A percentile compares a stretch with the other conserved stretches of the same genome.
phyloP scores from a whole-genome alignment of 2,888 invertebrate genomes.

The Amphipyra berbera region DNA sequence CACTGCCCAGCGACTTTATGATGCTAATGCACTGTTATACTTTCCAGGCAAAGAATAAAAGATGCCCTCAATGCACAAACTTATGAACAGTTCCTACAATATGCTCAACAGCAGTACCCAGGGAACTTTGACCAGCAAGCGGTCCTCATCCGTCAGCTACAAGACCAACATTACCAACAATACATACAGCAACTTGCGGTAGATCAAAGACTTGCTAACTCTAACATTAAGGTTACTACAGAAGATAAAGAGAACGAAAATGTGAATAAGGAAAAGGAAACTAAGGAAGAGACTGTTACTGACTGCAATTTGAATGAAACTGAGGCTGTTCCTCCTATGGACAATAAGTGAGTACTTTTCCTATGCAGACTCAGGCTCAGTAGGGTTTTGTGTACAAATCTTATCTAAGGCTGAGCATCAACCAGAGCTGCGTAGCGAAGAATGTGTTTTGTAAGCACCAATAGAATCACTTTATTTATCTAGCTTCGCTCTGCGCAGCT shows the following conservation, averaged over 20 bases:
- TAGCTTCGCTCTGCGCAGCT: no score
- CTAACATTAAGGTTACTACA: slow-evolving; percentile 69
- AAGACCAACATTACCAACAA: slow-evolving; percentile 99
- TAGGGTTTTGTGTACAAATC: no score
- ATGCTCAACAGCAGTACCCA: slow-evolving; percentile 98
- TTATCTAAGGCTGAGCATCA: no score
- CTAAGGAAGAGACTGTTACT: slow-evolving; percentile 63
- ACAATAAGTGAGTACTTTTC: slow-evolving; percentile 77
- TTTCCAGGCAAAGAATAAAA: slow-evolving; percentile 94
- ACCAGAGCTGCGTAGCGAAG: no score
- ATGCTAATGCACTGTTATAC: neutral
- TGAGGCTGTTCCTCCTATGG: slow-evolving; percentile 62
- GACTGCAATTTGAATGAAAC: slow-evolving; percentile 80
- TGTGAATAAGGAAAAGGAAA: slow-evolving; percentile 16
- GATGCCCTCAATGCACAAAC: slow-evolving; percentile 99
- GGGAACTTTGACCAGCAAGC: slow-evolving; percentile 97
- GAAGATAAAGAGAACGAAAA: slow-evolving; percentile 67
- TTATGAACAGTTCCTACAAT: slow-evolving; percentile 95
- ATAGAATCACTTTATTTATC: no score
- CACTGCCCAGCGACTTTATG: no score
- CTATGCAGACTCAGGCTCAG: no score
- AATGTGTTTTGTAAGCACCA: no score
- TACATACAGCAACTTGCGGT: slow-evolving; percentile 98
- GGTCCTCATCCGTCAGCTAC: slow-evolving; percentile 97
- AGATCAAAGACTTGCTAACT: slow-evolving; percentile 80